Evolutionary conservation across 2,113 vertebrate genomes (phyloP), one percentile per base, ranked within the genome.

Genomic region (Sapajus apella): DNA sequence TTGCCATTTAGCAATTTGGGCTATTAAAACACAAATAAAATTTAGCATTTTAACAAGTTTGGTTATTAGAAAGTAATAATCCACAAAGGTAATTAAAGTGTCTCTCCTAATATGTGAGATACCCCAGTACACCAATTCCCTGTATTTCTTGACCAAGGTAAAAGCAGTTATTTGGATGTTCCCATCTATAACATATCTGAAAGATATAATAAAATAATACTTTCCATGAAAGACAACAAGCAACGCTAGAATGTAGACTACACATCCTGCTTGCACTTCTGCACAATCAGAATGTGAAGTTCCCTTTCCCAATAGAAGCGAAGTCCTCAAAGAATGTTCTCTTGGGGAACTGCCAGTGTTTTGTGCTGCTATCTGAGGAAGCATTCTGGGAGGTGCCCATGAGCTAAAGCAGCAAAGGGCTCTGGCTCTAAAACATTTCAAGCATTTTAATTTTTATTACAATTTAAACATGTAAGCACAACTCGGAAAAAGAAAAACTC

Each of bases 401-500:
- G 79, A 97, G 73, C 95, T 68, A 94, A 92, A 90, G 73, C 83
- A 97, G 84, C 90, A 72, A 35, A 85, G 64, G 90, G 40, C 84
- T 83, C 47, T 3, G 1, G 90, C 68, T 79, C 50, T 11, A 16
- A 96, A 96, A 88, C 73, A 94, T 92, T 86, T 95, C 77, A 75
- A 87, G 77, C 84, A 95, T 90, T 93, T 96, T 88, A 37, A 97
- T 95, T 96, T 96, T 98, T 92, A 94, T 92, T 89, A 83, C 82
- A 90, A 87, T 90, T 96, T 85, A 93, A 93, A 95, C 64, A 68
- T 47, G 56, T 23, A 76, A 96, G 77, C 68, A 91, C 20, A 37
- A 13, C 21, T 85, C 23, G 68, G 87, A 52, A 91, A 80, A 91
- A 75, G 52, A 43, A 92, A 91, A 86, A 95, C 20, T 55, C 84